Evolutionary conservation across 2,113 vertebrate genomes (phyloP), one percentile per base, ranked within the genome.

Genomic region (Muscicapa adusta): DNA sequence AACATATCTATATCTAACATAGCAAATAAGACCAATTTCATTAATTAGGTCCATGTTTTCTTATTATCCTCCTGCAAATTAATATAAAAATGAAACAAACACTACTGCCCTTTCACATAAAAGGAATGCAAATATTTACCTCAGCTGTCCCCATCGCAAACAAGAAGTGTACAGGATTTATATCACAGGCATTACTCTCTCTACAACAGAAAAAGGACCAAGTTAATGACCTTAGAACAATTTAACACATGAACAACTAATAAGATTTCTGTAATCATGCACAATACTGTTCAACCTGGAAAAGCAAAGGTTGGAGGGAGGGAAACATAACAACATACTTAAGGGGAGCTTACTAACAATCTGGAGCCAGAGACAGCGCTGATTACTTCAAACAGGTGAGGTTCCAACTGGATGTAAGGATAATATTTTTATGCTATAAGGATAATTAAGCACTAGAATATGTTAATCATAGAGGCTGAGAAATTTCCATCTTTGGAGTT

Each of bases 121-220:
- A 84, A 85, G 15, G 14, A 77, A 89, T 54, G 51, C 34, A 95
- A 96, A 70, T 7, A 51, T 92, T 97, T 96, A 99, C 99, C 98
- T 99, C 99, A 62, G 98, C 76, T 0, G 98, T 98, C 54, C 99
- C 99, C 60, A 98, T 96, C 83, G 99, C 99, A 87, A 99, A 98
- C 83, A 99, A 97, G 76, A 99, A 98, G 96, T 99, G 99, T 13
- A 98, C 97, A 12, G 98, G 97, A 94, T 99, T 99, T 96, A 99
- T 99, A 97, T 99, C 99, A 57, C 99, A 99, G 51, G 98, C 98
- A 10, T 99, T 99, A 94, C 98, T 98, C 97, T 99, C 99, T 66
- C 99, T 99, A 82, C 23, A 96, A 97, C 6, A 88, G 50, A 48
- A 85, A 95, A 85, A 90, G 4, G 0, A 94, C 8, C 14, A 33